Evolutionary conservation across 2,888 invertebrate species (phyloP), one percentile per base, ranked within the genome.

Genomic region (Alviniconcha strummeri): DNA sequence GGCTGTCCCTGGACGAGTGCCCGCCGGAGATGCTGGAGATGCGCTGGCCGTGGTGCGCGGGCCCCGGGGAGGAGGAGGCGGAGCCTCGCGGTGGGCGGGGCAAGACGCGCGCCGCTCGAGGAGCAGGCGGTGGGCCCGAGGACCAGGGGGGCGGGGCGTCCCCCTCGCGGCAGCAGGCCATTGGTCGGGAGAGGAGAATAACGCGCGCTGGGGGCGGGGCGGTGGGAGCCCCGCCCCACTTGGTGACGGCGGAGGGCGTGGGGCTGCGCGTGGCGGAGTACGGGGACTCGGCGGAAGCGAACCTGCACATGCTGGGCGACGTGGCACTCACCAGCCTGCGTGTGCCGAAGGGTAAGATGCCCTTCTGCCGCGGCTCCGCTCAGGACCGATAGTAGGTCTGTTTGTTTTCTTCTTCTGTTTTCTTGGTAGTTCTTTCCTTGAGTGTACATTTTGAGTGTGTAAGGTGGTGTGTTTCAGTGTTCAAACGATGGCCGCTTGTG

Each of bases 221-320:
- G 36, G 36, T 3, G 36, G 36, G 36, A 36, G 36, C 36, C 36
- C 36, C 36, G 36, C 57, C 19, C 11, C 71, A n/a, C 52, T 52
- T 57, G 57, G 36, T 36, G 36, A 36, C 36, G 36, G 36, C 36
- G 36, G 56, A 17, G 55, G 15, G 54, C 72, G 77, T 81, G 60
- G 75, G 54, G 76, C 13, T 74, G 52, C 64, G 36, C 57, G 69
- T 56, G 57, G 77, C 77, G n/a, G 81, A 82, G 76, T 82, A 82
- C 69, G 57, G 52, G 0, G 77, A 82, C 19, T 67, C 76, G 5
- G 82, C 67, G 5, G 82, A 82, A 11, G 82, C 82, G 57, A 92
- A 92, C 81, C 85, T 92, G 71, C 89, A 91, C 81, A 90, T 92
- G 91, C 83, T 92, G 56, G 91, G 91, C 11, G 90, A 91, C 75